Evolutionary conservation across 1,140 invertebrate genomes (phyloP), one percentile per base, ranked within the genome.

Genomic region (Cotesia glomerata): DNA sequence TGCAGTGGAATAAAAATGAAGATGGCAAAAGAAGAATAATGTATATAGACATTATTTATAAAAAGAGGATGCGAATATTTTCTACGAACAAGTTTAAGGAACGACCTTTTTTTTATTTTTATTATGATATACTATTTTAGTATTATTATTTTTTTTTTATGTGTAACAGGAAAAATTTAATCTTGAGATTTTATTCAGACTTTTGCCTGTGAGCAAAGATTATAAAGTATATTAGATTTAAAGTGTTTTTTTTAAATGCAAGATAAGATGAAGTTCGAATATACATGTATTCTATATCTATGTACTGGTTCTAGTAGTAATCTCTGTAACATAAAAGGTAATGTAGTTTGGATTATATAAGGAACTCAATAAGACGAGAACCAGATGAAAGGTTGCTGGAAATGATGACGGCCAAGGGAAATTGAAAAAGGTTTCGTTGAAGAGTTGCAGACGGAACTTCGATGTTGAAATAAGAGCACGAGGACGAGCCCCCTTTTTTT

Each of bases 401-500:
- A 18, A 16, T 58, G 35, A 56, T 58, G 39, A 72, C 18, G 36
- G 65, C 35, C 62, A 66, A 65, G 70, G 70, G 63, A 72, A 72
- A 72, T 72, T 72, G 70, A 72, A 72, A 66, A 72, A 66, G 62
- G 36, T 72, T 72, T 72, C 14, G 9, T 26, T 45, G 39, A 45
- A 45, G 39, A 45, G 39, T 11, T 45, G 8, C 39, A 45, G 39
- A 45, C 39, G 11, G 39, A 45, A 45, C 7, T 11, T 45, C 39
- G 11, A 7, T 7, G 39, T 45, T 11, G 66, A 54, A 67, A 58
- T 54, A 26, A 11, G 39, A 49, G 9, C 35, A 49, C 5, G 39
- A 70, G 52, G 51, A 63, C 18, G 36, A 39, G 0, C 7, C 26
- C 3, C 1, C 26, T 26, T 45, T 45, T 9, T 45, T 39, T 14